A percentile compares a stretch with the other conserved stretches of the same genome.
phyloP scores from a whole-genome alignment of 1,140 invertebrate species.

The Bombus cullumanus region DNA sequence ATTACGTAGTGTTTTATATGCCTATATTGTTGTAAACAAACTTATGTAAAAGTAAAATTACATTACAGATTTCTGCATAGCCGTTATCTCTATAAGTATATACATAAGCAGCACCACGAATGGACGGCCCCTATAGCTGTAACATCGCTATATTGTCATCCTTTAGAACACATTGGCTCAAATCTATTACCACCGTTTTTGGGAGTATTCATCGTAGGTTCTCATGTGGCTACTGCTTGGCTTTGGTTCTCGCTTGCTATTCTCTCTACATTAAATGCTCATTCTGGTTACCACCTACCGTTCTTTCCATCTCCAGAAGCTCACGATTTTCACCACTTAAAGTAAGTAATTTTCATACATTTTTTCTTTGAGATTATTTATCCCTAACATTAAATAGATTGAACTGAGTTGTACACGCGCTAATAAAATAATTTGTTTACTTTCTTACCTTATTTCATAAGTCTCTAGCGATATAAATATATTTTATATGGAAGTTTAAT shows the following conservation, averaged over 20 bases:
- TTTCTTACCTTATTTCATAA: neutral
- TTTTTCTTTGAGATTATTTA: neutral
- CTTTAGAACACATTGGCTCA: slow-evolving; percentile 92
- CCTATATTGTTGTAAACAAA: neutral
- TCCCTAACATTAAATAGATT: neutral
- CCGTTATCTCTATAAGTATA: slow-evolving; percentile 89
- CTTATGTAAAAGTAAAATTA: slow-evolving; percentile 15
- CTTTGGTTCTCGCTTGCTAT: slow-evolving; percentile 92
- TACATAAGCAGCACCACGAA: slow-evolving; percentile 94
- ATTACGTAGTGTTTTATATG: neutral
- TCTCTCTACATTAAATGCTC: slow-evolving; percentile 91
- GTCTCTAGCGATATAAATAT: neutral
- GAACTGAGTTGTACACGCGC: neutral
- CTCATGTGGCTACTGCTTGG: slow-evolving; percentile 92
- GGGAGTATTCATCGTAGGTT: slow-evolving; percentile 91
- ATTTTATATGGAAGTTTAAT: neutral
- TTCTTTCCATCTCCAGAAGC: slow-evolving; percentile 95
- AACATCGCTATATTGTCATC: slow-evolving; percentile 93
- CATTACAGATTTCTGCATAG: slow-evolving; percentile 88
- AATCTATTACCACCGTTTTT: slow-evolving; percentile 91
- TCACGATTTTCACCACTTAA: slow-evolving; percentile 95
- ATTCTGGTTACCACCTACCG: slow-evolving; percentile 95
- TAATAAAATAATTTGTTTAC: neutral
- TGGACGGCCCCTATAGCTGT: slow-evolving; percentile 94
- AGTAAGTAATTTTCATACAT: slow-evolving; percentile 84